Base-by-base conservation (phyloP, 2,888 invertebrate species). In the Isoperla grammatica region DNA sequence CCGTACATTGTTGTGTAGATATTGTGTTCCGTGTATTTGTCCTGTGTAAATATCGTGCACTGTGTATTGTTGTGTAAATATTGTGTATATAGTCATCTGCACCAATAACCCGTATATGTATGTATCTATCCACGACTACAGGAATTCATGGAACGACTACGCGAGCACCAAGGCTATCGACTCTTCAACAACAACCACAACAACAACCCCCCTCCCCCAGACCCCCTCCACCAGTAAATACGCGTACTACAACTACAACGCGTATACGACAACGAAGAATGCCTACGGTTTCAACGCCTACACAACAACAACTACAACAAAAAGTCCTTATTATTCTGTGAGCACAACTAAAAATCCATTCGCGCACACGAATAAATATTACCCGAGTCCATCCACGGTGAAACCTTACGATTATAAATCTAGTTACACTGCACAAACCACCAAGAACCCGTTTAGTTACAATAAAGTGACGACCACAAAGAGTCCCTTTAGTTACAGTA, bases 341-440 rank as follows among this genome's bases (percentile, higher is more conserved):
- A 17, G 40, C n/a, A 61, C 61, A 9, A 59, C 62, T 43, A 59
- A 50, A 19, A 62, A 56, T 23, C 62, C 59, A 8, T 59, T 50
- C 19, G 57, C 59, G 35, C 54, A 56, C 15, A 60, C 56, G 57
- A 45, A 61, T 56, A 59, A 58, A 29, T 48, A 54, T 19, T 60
- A 64, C 54, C 35, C 59, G 45, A 53, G 48, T 50, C 49, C 40
- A 53, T 37, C 43, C 53, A 57, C 29, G 8, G 29, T 8, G 5
- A 29, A 29, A 29, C 29, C 29, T 29, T 29, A 59, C 61, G 61
- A 70, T 68, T 68, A 45, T 68, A 70, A 63, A 71, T 68, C 61
- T 69, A 67, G 39, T 75, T 71, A 75, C 77, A 68, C n/a, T n/a
- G n/a, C 78, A 76, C 71, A 72, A 74, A 70, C 66, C 72, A 72